Evolutionary conservation across 2,113 vertebrate genomes (phyloP), one percentile per base, ranked within the genome.

Genomic region (Hylia prasina): DNA sequence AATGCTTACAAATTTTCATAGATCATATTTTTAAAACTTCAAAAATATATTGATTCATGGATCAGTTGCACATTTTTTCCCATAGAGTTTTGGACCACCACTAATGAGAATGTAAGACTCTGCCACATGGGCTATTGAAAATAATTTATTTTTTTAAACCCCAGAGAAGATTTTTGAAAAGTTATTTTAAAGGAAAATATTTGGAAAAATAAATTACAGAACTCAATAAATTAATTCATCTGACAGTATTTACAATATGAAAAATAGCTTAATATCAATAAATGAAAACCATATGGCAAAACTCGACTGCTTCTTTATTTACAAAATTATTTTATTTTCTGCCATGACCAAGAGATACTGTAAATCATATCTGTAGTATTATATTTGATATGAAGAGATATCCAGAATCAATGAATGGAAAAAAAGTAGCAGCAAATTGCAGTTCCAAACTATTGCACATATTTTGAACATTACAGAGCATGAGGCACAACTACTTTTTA

Each of bases 181-280:
- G 2, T 40, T 69, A 12, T 68, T 65, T 42, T 48, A 50, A 58
- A 50, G 8, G 80, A 70, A 70, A 56, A 0, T 0, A 0, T 65
- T 79, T 33, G 5, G 37, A 76, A 75, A 53, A 79, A 27, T 60
- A 51, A 64, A 60, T 50, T 56, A 42, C 17, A 16, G 14, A 81
- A 51, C 13, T 3, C 9, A 28, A 51, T 80, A 73, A 77, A 77
- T 77, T 56, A 60, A 61, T 78, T 65, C 0, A 33, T 40, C 27
- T 64, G 48, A 45, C 3, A 60, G 13, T 37, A 65, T 80, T 77
- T 70, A 40, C 5, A 35, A 37, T 44, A 35, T 47, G 35, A 79
- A 89, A 90, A 75, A 68, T 50, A n/a, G 0, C 7, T 68, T 45
- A 40, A n/a, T 35, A 48, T 37, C 7, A 76, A 30, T n/a, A 85